phyloP scores from a whole-genome alignment of 1,140 invertebrate genomes.

The Zaprionus tsacasi region DNA sequence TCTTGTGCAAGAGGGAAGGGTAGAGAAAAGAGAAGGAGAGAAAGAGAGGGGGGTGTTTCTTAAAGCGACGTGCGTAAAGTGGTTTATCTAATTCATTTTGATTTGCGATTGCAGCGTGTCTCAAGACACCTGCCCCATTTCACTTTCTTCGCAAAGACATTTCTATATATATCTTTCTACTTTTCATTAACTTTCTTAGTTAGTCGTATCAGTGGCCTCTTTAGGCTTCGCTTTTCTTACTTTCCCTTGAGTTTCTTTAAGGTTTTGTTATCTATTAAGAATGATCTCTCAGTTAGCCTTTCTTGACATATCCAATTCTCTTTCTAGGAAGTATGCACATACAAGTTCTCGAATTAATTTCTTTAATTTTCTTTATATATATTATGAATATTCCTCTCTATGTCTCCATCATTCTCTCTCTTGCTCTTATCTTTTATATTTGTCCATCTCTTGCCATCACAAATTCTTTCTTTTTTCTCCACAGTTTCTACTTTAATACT shows the following conservation, averaged over 20 bases:
- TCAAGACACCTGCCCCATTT: too few species aligned
- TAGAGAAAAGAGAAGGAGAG: neutral
- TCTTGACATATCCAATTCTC: too few species aligned
- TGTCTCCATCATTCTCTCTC: neutral
- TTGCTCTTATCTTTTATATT: too few species aligned
- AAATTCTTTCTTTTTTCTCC: neutral
- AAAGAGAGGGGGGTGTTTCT: neutral
- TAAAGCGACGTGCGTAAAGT: neutral
- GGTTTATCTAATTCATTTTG: constrained; percentile 3
- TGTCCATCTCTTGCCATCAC: neutral
- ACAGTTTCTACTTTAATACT: neutral
- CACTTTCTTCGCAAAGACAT: neutral
- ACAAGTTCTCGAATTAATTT: too few species aligned
- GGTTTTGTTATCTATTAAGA: too few species aligned
- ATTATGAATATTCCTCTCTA: neutral
- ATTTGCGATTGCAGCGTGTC: neutral
- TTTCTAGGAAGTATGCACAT: too few species aligned
- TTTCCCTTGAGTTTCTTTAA: too few species aligned
- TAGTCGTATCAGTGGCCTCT: neutral
- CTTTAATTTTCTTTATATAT: too few species aligned
- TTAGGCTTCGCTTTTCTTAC: neutral
- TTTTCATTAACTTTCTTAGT: neutral
- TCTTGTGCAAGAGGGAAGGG: neutral
- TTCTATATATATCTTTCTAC: neutral
- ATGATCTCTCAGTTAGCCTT: too few species aligned